Evolutionary conservation across 2,797 vertebrate genomes (phyloP).

Genomic region (Cynopterus sphinx): DNA sequence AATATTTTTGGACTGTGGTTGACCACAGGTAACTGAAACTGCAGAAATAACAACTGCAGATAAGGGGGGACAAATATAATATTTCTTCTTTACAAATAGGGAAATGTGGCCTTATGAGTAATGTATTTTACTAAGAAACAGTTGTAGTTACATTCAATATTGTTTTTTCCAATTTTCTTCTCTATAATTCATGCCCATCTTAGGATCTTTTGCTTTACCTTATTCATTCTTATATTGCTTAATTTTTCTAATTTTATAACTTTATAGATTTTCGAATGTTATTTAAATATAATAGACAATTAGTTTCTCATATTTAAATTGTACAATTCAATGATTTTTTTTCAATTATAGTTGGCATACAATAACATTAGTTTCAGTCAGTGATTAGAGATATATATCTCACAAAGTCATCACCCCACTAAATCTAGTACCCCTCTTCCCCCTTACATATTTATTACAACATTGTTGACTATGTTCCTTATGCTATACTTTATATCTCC

Average conservation of each 20-base stretch:
- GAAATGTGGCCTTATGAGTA: neutral
- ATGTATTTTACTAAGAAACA: conserved; percentile 15
- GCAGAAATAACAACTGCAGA: neutral
- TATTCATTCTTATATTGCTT: conserved; percentile 29
- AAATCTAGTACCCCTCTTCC: too few relatives aligned
- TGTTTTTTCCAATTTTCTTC: neutral
- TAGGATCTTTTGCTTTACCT: conserved; percentile 2
- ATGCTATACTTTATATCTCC: too few relatives aligned
- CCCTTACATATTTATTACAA: too few relatives aligned
- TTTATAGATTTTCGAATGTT: too few relatives aligned
- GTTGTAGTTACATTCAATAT: conserved; percentile 32
- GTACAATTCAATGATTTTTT: too few relatives aligned
- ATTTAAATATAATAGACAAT: too few relatives aligned
- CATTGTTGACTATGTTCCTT: too few relatives aligned
- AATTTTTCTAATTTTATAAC: neutral
- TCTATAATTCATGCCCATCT: neutral
- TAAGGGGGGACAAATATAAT: neutral
- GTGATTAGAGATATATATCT: too few relatives aligned
- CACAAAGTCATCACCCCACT: too few relatives aligned
- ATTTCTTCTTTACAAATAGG: neutral
- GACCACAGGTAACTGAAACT: neutral
- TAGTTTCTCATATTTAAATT: too few relatives aligned
- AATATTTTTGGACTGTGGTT: neutral
- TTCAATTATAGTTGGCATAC: too few relatives aligned
- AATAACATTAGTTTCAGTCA: too few relatives aligned